Base-by-base conservation (phyloP, 2,113 vertebrate species). In the Mormyrus iriodes region DNA sequence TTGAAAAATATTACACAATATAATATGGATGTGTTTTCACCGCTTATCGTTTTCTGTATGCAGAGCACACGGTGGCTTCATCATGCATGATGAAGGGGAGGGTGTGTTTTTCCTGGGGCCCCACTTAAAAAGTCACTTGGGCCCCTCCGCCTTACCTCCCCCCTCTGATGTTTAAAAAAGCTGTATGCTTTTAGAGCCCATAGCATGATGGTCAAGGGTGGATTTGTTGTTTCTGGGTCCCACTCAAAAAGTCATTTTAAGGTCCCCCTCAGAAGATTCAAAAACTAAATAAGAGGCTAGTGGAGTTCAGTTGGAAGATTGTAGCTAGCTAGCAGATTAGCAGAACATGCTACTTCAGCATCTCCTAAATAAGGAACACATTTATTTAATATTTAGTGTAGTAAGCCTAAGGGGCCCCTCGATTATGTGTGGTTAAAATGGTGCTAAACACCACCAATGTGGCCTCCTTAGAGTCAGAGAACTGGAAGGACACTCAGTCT, bases 1-100 rank as follows among this genome's bases (percentile, higher is more conserved):
- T 39, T 87, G 17, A 65, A 87, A 65, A 87, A 65, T 87, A 86
- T 55, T 39, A 39, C 24, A 24, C 85, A 55, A 86, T 53, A 53
- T 86, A 24, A 86, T 46, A 53, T 86, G n/a, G 51, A 13, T 17
- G 5, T 52, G 85, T 35, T 21, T 48, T 76, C 19, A 8, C 9
- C 49, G 46, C 19, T 24, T 35, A 85, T 76, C 6, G 10, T 48
- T 49, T 85, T 24, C 46, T 4, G 27, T 52, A 19, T 5, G 21
- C 24, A 15, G 49, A 5, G 1, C 85, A n/a, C 42, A 9, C 6
- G 2, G 31, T 46, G 35, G 31, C 42, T 44, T 76, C 69, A 39
- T 39, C 17, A 10, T 73, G 1, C 7, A 58, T 58, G 24, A 73
- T 73, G 4, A 10, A 27, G 10, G 10, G 61, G 27, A 31, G 3